Evolutionary conservation across 2,888 invertebrate genomes (phyloP), one percentile per base, ranked within the genome.

Genomic region (Tromatobia lineatoria): DNA sequence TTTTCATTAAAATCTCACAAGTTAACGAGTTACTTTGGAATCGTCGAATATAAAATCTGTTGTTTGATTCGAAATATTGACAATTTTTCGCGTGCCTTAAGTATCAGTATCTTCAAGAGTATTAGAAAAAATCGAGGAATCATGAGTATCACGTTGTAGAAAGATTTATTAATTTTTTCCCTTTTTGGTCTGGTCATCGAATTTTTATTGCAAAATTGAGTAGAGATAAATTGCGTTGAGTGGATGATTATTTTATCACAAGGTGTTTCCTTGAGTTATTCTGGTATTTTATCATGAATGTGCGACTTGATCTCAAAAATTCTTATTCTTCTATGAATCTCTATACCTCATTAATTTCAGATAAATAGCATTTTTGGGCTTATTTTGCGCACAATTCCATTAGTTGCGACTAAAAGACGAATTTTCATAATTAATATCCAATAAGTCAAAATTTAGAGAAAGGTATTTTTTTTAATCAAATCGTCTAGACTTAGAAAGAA

Each of bases 31-130:
- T 38, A 29, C 57, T 59, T 59, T 59, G 59, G 18, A 73, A 54
- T 70, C 47, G 77, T 59, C 18, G 18, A 38, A 69, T 59, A 29
- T 57, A 25, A 45, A 76, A 61, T 70, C 47, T 20, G 59, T 50
- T 45, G 47, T 78, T 70, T 64, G 64, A 66, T 79, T 64, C 64
- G 71, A 71, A 71, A 20, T 52, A 71, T 79, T 71, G 71, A 64
- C 71, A 25, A 78, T 61, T 47, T 67, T 34, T 47, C 25, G 18
- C 50, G 47, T 25, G 42, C 18, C 57, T 64, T 67, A 42, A 38
- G 54, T 77, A 57, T 71, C 20, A 45, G 54, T 42, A 71, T 73
- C 57, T 42, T 59, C 18, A 45, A 42, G 57, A 38, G 47, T 54
- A 8, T 70, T 70, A 70, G 70, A 70, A 70, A 70, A 70, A 70